A percentile compares a stretch with the other conserved stretches of the same genome.
Conservation (phyloP, 2,888 invertebrate species). For the Hybos culiciformis region DNA sequence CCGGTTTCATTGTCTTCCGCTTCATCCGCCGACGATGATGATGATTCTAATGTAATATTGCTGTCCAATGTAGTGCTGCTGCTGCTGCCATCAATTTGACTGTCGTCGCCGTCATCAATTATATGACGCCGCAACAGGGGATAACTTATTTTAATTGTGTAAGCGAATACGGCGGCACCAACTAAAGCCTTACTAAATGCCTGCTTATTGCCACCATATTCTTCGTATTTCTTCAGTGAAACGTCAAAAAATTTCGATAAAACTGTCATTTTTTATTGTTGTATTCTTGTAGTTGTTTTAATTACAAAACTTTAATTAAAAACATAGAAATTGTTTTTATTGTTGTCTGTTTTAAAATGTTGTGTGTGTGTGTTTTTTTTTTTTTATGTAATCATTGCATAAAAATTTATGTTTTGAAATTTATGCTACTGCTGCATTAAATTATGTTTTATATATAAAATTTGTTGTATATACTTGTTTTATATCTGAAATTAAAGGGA, state of each 20-base stretch:
- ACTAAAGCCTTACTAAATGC: slow-evolving; percentile 47
- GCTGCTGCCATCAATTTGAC: neutral
- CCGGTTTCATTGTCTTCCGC: neutral
- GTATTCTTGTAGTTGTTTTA: too few species aligned
- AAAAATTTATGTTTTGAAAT: too few species aligned
- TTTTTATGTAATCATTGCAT: too few species aligned
- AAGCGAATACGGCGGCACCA: slow-evolving; percentile 42
- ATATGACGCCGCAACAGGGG: slow-evolving; percentile 41
- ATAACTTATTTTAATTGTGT: slow-evolving; percentile 48
- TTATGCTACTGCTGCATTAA: too few species aligned
- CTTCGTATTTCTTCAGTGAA: slow-evolving; percentile 40
- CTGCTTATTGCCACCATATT: slow-evolving; percentile 40
- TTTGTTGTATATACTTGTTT: too few species aligned
- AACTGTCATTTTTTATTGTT: slow-evolving; percentile 22
- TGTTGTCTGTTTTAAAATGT: too few species aligned
- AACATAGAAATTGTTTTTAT: too few species aligned
- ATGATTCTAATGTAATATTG: neutral
- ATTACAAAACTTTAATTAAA: too few species aligned
- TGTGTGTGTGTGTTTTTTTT: too few species aligned
- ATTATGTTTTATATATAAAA: too few species aligned
- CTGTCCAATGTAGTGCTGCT: neutral
- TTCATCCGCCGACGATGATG: neutral
- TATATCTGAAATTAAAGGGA: too few species aligned
- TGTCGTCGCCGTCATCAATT: neutral
- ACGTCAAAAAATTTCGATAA: slow-evolving; percentile 50